phyloP scores from a whole-genome alignment of 1,140 invertebrate species.

The Nymphalis io region DNA sequence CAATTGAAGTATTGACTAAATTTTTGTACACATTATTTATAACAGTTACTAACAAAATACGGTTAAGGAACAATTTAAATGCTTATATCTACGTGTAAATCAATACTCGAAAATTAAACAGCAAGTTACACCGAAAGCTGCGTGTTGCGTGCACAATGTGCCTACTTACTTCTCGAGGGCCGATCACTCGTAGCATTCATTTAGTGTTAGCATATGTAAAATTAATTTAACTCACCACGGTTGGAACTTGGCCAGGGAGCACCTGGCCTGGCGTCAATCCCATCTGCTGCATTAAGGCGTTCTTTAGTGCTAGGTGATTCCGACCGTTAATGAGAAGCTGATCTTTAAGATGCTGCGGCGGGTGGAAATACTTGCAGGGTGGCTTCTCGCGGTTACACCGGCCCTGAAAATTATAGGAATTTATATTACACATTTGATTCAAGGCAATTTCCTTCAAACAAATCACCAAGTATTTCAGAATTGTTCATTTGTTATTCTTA shows the following conservation, averaged over 20 bases:
- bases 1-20: slow-evolving; percentile 3
- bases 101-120: slow-evolving; percentile 24
- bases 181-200: slow-evolving; percentile 74
- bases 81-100: slow-evolving; percentile 35
- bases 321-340: slow-evolving; percentile 99
- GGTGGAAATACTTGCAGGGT: slow-evolving; percentile 99
- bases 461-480: too few species aligned
- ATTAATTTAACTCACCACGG: slow-evolving; percentile 88
- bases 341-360: slow-evolving; percentile 99
- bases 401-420: slow-evolving; percentile 87
- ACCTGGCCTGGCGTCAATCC: slow-evolving; percentile 93
- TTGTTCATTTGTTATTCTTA: not conserved
- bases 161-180: slow-evolving; percentile 59
- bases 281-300: slow-evolving; percentile 98
- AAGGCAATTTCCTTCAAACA: too few species aligned
- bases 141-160: slow-evolving; percentile 69
- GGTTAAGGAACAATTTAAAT: slow-evolving; percentile 65
- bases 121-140: slow-evolving; percentile 72
- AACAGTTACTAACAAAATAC: not conserved
- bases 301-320: slow-evolving; percentile 99
- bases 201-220: slow-evolving; percentile 33
- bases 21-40: not conserved
- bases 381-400: slow-evolving; percentile 99
- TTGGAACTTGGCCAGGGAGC: slow-evolving; percentile 93
- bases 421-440: not conserved